These are phyloP conservation scores for Zoanthus sansibaricus DNA, from an alignment of 92 coral and sea anemone species.

Conservation along the genomic window DNA sequence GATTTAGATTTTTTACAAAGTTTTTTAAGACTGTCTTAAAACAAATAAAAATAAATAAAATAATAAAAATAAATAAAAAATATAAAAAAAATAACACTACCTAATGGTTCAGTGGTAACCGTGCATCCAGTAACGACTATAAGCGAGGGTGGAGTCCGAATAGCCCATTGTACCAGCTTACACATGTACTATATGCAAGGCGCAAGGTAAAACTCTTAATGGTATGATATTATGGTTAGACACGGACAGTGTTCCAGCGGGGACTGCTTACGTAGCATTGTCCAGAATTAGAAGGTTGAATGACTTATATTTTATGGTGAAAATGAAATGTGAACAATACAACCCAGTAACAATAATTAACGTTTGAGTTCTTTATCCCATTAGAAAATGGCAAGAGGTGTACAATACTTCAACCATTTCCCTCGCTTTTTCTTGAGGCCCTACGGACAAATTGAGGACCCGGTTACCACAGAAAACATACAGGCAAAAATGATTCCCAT, in stretches of 20 bases:
- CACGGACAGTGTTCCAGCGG: background rate
- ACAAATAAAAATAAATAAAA: too few relatives aligned
- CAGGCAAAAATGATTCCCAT: too few relatives aligned
- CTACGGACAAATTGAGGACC: too few relatives aligned
- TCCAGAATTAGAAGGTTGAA: constrained; percentile 1
- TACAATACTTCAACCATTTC: too few relatives aligned
- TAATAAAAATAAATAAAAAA: too few relatives aligned
- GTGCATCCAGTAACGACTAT: background rate
- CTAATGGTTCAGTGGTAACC: background rate
- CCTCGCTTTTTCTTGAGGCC: too few relatives aligned
- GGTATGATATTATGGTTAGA: background rate
- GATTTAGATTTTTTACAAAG: too few relatives aligned
- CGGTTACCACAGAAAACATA: too few relatives aligned
- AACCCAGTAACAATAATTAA: background rate
- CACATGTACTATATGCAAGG: constrained; percentile 11
- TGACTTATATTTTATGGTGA: background rate
- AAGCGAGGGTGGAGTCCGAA: background rate
- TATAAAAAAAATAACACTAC: too few relatives aligned
- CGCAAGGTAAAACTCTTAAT: constrained; percentile 18
- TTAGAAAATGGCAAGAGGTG: too few relatives aligned
- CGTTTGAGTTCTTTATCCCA: too few relatives aligned
- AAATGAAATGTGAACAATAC: background rate
- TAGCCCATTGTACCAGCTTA: constrained; percentile 4
- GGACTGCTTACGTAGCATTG: background rate
- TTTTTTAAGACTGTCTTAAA: too few relatives aligned